Percentiles rank a stretch among this genome's conserved stretches.
Evolutionary conservation across 2,888 invertebrate genomes (phyloP).

Genomic region (Ectobius pallidus): DNA sequence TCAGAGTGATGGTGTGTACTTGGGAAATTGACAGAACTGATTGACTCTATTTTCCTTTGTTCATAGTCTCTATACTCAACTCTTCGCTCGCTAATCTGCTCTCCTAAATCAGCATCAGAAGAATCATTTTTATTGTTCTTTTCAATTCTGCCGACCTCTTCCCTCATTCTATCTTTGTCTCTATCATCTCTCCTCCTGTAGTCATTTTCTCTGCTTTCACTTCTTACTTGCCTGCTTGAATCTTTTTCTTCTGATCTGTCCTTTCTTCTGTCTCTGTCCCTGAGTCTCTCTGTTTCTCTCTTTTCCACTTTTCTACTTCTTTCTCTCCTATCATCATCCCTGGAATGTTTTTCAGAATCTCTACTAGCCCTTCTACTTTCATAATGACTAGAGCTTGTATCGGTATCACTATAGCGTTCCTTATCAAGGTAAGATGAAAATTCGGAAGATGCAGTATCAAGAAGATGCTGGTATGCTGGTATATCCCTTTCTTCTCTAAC

Average conservation of each 20-base stretch:
- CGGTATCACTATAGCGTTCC: too few relatives aligned
- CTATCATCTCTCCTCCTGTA: not conserved
- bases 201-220: constrained; percentile 14
- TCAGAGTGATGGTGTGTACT: not conserved
- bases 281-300: constrained; percentile 15
- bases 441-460: too few relatives aligned
- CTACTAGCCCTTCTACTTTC: not conserved
- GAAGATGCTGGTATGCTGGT: too few relatives aligned
- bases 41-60: not conserved
- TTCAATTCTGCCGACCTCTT: too few relatives aligned
- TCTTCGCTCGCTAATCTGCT: not conserved
- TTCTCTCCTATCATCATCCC: not conserved
- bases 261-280: constrained; percentile 14
- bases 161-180: constrained; percentile 1
- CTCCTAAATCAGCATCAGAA: too few relatives aligned
- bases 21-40: not conserved
- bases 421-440: too few relatives aligned
- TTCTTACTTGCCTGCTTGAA: not conserved
- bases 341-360: constrained; percentile 4
- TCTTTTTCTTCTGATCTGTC: constrained; percentile 10
- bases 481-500: too few relatives aligned
- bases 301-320: not conserved
- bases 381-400: not conserved
- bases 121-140: too few relatives aligned
- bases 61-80: not conserved